Evolutionary conservation across 2,113 vertebrate genomes (phyloP).

Genomic region (Anser cygnoides): DNA sequence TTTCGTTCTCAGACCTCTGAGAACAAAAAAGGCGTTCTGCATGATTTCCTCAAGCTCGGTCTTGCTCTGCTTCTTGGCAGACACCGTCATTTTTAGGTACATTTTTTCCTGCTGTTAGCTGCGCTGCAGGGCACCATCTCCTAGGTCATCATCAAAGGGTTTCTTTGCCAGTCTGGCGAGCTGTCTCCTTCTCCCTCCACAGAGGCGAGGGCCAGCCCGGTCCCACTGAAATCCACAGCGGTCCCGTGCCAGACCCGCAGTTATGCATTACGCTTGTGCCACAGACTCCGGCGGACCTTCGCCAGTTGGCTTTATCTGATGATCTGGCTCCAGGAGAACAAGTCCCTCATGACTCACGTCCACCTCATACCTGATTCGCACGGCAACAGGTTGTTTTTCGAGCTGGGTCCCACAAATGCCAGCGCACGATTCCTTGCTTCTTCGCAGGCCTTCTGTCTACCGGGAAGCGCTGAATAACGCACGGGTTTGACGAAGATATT

Average conservation of each 20-base stretch:
- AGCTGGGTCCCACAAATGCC: neutral
- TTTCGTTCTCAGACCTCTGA: neutral
- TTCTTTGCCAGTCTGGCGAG: neutral
- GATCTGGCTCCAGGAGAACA: neutral
- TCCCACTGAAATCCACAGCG: neutral
- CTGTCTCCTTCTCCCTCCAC: neutral
- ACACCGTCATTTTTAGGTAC: neutral
- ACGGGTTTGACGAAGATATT: rapidly evolving
- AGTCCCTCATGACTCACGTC: neutral
- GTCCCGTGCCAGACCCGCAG: neutral
- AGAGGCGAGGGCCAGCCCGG: neutral
- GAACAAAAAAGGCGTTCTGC: neutral
- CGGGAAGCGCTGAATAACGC: rapidly evolving
- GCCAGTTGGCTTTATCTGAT: neutral
- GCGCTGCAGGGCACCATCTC: neutral
- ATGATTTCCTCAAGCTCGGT: neutral
- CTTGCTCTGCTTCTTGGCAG: neutral
- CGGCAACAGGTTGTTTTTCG: neutral
- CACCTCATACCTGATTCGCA: neutral
- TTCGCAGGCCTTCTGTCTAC: neutral
- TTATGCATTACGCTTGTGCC: neutral
- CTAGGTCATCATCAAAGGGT: neutral
- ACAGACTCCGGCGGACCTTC: neutral
- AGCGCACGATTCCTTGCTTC: neutral
- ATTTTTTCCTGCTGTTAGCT: neutral